These are phyloP conservation scores for Drosophila saltans DNA, from an alignment of 1,140 invertebrate species.

Conservation along the genomic window DNA sequence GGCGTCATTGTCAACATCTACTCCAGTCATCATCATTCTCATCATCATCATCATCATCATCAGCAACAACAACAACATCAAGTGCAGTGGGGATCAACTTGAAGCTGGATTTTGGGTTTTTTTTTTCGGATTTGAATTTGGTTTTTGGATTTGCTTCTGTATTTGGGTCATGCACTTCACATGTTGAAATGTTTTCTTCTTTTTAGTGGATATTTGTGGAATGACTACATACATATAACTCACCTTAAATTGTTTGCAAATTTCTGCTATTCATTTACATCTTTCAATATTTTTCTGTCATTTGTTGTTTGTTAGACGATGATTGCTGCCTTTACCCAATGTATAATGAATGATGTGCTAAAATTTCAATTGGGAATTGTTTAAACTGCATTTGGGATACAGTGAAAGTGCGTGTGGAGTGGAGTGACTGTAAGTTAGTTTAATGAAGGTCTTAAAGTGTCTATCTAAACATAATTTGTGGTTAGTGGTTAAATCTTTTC, in stretches of 20 bases:
- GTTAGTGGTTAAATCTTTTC: neutral
- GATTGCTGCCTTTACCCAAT: constrained; percentile 27
- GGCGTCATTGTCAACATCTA: constrained; percentile 66
- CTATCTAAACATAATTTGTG: neutral
- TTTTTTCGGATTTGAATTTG: neutral
- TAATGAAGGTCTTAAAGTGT: neutral
- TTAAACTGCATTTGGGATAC: neutral
- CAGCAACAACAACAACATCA: constrained; percentile 38
- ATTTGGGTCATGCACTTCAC: constrained; percentile 36
- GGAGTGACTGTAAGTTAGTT: too few species aligned
- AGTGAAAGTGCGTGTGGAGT: neutral
- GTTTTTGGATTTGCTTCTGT: constrained; percentile 30
- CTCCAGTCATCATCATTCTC: constrained; percentile 30
- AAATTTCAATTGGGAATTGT: constrained; percentile 40
- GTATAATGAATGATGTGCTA: constrained; percentile 41
- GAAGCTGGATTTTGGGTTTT: constrained; percentile 29
- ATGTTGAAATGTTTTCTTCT: neutral
- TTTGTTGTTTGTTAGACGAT: constrained; percentile 28
- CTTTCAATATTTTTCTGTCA: constrained; percentile 48
- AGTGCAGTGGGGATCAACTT: constrained; percentile 30
- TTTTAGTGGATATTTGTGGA: too few species aligned
- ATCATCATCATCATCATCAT: constrained; percentile 41
- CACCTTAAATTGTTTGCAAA: constrained; percentile 10
- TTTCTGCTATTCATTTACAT: constrained; percentile 44
- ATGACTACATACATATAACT: neutral